A percentile compares a stretch with the other conserved stretches of the same genome.
These are phyloP conservation scores for Scolopax bukidnonensis DNA, from an alignment of 2,797 vertebrate genomes.

Conservation along the genomic window DNA sequence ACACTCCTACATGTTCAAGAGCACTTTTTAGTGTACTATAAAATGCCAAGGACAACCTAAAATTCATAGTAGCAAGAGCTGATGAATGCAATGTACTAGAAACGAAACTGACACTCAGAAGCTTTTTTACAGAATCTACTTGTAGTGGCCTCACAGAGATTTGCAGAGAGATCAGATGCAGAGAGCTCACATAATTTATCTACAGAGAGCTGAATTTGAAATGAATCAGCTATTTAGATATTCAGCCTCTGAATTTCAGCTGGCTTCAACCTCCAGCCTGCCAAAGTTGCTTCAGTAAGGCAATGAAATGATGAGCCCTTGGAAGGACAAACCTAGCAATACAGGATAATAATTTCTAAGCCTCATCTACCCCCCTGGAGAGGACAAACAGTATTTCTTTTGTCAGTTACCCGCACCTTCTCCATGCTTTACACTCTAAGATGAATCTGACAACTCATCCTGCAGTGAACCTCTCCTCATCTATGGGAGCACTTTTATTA, in stretches of 20 bases:
- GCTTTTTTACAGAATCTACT: not conserved
- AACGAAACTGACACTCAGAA: not conserved
- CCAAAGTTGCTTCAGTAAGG: not conserved
- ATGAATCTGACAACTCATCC: not conserved
- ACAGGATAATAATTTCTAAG: not conserved
- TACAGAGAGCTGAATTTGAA: not conserved
- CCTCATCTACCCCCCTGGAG: not conserved
- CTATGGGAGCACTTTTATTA: not conserved
- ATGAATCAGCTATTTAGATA: not conserved
- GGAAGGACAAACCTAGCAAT: not conserved
- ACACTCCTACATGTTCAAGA: not conserved
- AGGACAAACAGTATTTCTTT: conserved; percentile 51
- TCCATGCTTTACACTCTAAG: not conserved
- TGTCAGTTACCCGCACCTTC: conserved; percentile 38
- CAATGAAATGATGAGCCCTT: not conserved
- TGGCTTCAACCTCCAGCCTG: not conserved
- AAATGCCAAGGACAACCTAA: not conserved
- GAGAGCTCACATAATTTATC: not conserved
- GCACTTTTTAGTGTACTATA: not conserved
- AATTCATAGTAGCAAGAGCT: not conserved
- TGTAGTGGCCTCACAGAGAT: not conserved
- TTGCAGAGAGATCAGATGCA: not conserved
- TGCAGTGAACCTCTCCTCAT: not conserved
- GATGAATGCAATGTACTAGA: not conserved
- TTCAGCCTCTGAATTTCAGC: not conserved